Evolutionary conservation across 2,113 vertebrate species (phyloP).

Genomic region (Rana temporaria): DNA sequence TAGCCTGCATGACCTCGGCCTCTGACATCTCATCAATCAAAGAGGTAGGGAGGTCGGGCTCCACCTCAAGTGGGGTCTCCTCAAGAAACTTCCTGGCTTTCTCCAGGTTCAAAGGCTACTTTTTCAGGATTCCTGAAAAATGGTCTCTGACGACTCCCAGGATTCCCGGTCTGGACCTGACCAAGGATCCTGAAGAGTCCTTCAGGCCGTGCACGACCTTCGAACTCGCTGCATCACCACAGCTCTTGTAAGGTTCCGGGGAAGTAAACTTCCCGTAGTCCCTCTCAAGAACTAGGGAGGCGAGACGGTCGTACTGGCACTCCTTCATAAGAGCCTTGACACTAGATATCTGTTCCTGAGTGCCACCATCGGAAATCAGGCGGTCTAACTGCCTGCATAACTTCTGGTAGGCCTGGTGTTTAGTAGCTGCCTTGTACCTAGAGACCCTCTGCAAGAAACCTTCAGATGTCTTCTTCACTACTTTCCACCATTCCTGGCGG

Average conservation of each 20-base stretch:
- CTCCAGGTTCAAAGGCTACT: too few relatives aligned
- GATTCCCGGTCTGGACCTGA: neutral
- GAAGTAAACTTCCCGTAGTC: too few relatives aligned
- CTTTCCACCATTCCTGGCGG: too few relatives aligned
- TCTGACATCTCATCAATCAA: too few relatives aligned
- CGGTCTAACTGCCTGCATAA: neutral
- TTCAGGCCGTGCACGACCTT: neutral
- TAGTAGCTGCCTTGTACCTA: neutral
- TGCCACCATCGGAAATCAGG: neutral
- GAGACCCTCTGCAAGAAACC: too few relatives aligned
- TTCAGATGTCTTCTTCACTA: too few relatives aligned
- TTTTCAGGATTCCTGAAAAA: neutral
- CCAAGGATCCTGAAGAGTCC: neutral
- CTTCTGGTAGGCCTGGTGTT: neutral
- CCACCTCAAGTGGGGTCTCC: neutral
- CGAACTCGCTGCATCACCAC: neutral
- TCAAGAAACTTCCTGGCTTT: neutral
- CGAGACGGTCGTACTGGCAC: neutral
- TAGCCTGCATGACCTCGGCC: neutral
- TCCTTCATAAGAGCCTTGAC: neutral
- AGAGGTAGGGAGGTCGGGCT: neutral
- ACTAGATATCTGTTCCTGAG: neutral
- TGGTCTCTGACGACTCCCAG: neutral
- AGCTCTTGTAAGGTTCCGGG: neutral
- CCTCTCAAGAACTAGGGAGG: neutral